These are phyloP conservation scores for Andrena hattorfiana DNA, from an alignment of 2,888 invertebrate species.

Conservation along the genomic window DNA sequence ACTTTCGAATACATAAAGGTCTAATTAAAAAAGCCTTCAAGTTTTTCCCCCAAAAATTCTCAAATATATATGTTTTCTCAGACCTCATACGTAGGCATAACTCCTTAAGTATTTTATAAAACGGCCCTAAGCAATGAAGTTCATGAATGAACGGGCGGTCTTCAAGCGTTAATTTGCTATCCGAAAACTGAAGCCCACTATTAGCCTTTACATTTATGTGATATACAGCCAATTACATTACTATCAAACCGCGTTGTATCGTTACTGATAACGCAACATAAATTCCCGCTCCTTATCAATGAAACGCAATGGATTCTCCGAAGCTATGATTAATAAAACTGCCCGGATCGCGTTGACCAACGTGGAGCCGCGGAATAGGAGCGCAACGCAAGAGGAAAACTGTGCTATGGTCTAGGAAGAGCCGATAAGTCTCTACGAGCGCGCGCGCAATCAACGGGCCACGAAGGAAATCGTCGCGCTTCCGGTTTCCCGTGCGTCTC, in stretches of 20 bases:
- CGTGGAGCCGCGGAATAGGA: constrained; percentile 13
- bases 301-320: not conserved
- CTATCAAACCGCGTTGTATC: not conserved
- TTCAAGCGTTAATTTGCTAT: not conserved
- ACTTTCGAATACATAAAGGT: too few relatives aligned
- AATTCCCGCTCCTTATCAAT: not conserved
- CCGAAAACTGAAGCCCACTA: not conserved
- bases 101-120: too few relatives aligned
- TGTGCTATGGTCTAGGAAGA: constrained; percentile 15
- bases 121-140: too few relatives aligned
- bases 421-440: constrained; percentile 49
- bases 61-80: too few relatives aligned
- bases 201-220: not conserved
- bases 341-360: constrained; percentile 21
- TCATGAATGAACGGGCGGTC: not conserved
- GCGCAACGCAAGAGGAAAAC: not conserved
- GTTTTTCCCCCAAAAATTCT: too few relatives aligned
- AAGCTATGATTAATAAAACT: constrained; percentile 11
- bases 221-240: not conserved
- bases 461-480: constrained; percentile 43
- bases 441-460: constrained; percentile 33
- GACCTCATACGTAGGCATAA: too few relatives aligned
- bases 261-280: not conserved
- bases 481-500: constrained; percentile 58
- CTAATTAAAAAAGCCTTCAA: too few relatives aligned